These are phyloP conservation scores for Prorops nasuta DNA, from an alignment of 1,140 invertebrate genomes.

Conservation along the genomic window DNA sequence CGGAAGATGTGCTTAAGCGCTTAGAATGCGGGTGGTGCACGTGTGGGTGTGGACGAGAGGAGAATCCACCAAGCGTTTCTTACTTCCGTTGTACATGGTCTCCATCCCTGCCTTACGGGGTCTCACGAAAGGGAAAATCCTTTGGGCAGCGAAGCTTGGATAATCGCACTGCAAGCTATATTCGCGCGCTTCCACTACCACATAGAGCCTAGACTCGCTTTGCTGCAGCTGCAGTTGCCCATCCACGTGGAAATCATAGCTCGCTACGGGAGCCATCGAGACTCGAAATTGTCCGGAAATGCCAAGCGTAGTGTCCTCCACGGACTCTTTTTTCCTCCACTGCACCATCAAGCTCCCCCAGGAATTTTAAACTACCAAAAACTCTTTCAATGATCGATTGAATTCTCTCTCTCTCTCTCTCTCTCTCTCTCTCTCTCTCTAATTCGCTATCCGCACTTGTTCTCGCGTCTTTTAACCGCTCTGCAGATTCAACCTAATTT, in stretches of 20 bases:
- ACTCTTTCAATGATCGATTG: neutral
- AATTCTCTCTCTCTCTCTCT: constrained; percentile 6
- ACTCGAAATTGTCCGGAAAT: constrained; percentile 51
- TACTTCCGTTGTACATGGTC: no score
- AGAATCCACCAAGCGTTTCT: no score
- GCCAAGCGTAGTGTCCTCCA: no score
- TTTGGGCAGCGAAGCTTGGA: constrained; percentile 52
- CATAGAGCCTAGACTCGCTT: constrained; percentile 30
- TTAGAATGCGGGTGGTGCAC: no score
- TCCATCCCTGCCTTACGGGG: no score
- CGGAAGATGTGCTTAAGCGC: no score
- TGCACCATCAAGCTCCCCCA: neutral
- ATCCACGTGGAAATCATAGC: constrained; percentile 53
- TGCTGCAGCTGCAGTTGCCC: constrained; percentile 46
- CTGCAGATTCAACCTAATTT: no score
- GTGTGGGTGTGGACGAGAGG: no score
- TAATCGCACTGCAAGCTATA: constrained; percentile 47
- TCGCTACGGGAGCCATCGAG: constrained; percentile 39
- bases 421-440: neutral
- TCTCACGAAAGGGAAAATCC: constrained; percentile 46
- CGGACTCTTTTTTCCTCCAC: neutral
- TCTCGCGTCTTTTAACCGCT: neutral
- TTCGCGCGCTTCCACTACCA: constrained; percentile 7
- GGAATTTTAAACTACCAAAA: no score
- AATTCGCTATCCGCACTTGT: neutral